Conservation (phyloP, 2,797 vertebrate genomes). For the Cirrhinus mrigala region DNA sequence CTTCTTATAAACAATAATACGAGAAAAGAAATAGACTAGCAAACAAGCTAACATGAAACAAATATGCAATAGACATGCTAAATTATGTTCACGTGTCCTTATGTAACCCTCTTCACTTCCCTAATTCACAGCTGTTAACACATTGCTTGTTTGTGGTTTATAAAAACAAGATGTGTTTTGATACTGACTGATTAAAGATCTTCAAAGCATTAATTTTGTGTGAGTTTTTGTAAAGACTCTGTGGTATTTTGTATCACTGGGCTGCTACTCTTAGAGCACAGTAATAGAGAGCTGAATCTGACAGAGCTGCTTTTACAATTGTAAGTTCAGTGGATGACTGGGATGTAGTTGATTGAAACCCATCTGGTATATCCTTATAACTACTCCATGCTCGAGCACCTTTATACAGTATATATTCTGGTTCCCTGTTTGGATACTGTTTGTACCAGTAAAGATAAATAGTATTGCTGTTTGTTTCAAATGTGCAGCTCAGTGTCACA, state of each 20-base stretch:
- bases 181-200: background rate
- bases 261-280: background rate
- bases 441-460: too few species aligned
- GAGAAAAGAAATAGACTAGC: background rate
- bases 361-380: too few species aligned
- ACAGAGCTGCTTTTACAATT: background rate
- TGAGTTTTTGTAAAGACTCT: constrained; percentile 43
- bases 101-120: background rate
- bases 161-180: background rate
- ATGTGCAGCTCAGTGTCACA: too few species aligned
- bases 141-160: background rate
- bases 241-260: constrained; percentile 37
- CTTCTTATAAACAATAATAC: background rate
- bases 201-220: background rate
- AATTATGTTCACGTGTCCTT: background rate
- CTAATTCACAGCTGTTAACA: background rate
- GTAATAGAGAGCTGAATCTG: constrained; percentile 41
- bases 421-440: too few species aligned
- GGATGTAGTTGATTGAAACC: too few species aligned
- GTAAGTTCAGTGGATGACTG: too few species aligned
- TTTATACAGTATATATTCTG: too few species aligned
- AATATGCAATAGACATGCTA: background rate
- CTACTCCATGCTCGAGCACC: too few species aligned
- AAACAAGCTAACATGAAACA: background rate
- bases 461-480: too few species aligned